A percentile compares a stretch with the other conserved stretches of the same genome.
Conservation (phyloP, 2,888 invertebrate genomes). For the Acanthacorydalis orientalis region DNA sequence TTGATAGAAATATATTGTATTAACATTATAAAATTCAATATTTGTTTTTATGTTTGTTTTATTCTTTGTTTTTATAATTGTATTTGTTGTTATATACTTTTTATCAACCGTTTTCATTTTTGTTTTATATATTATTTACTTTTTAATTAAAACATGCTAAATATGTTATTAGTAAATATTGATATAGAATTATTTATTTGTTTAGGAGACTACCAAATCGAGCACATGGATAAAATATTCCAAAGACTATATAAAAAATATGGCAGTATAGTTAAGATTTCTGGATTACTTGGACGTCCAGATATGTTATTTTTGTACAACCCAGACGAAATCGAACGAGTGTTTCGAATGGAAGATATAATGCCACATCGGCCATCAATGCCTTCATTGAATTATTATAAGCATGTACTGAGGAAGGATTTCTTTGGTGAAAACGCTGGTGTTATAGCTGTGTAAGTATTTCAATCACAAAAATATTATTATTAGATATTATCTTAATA, state of each 20-base stretch:
- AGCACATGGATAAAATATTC: conserved; percentile 48
- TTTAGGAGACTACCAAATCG: conserved; percentile 44
- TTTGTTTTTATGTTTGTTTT: too few relatives aligned
- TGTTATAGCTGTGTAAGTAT: conserved; percentile 55
- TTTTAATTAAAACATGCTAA: too few relatives aligned
- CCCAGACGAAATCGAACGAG: conserved; percentile 49
- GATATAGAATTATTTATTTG: too few relatives aligned
- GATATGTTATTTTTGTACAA: conserved; percentile 60
- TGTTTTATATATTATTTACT: too few relatives aligned
- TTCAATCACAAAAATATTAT: background rate
- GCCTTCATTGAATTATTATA: conserved; percentile 59
- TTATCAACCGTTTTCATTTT: too few relatives aligned
- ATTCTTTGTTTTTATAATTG: too few relatives aligned
- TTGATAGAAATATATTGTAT: too few relatives aligned
- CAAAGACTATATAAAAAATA: conserved; percentile 37
- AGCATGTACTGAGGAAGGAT: conserved; percentile 47
- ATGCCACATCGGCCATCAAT: conserved; percentile 56
- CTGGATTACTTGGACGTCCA: conserved; percentile 48
- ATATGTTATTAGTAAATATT: too few relatives aligned
- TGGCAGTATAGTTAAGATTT: conserved; percentile 50
- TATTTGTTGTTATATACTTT: too few relatives aligned
- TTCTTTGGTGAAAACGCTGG: conserved; percentile 51
- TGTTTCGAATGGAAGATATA: conserved; percentile 49
- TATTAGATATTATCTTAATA: too few relatives aligned
- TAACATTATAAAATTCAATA: too few relatives aligned